Conservation (phyloP, 92 coral and sea anemone species). For the Hydrozoanthus gracilis region DNA sequence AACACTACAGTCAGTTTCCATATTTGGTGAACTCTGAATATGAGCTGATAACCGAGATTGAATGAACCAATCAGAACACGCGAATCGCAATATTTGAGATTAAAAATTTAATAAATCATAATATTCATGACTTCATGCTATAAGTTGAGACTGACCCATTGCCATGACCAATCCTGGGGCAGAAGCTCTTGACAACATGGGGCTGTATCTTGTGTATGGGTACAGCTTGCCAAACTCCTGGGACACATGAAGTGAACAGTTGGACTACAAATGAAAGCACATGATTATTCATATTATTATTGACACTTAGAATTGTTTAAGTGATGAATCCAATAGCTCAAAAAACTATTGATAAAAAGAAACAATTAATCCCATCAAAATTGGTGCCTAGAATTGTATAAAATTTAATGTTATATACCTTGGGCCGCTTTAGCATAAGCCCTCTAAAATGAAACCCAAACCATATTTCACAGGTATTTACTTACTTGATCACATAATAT, state of each 20-base stretch:
- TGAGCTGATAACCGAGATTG: neutral
- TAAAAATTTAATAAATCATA: too few species aligned
- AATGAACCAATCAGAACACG: too few species aligned
- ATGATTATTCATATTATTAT: neutral
- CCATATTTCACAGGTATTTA: neutral
- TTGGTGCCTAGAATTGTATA: too few species aligned
- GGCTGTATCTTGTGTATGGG: conserved; percentile 73
- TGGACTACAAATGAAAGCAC: conserved; percentile 51
- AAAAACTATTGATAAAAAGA: neutral
- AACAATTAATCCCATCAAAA: too few species aligned
- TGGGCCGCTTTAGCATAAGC: too few species aligned
- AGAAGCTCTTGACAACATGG: conserved; percentile 76
- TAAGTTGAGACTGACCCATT: conserved; percentile 70
- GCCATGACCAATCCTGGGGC: conserved; percentile 94
- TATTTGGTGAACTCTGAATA: too few species aligned
- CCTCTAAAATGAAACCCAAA: neutral
- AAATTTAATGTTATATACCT: too few species aligned
- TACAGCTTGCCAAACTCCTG: conserved; percentile 83
- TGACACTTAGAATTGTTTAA: too few species aligned
- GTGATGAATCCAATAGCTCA: neutral
- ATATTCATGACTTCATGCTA: neutral
- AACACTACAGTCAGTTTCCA: too few species aligned
- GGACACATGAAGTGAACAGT: conserved; percentile 92
- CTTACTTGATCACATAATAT: conserved; percentile 81
- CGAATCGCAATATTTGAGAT: too few species aligned